Percentiles rank a stretch among this genome's conserved stretches.
Conservation (phyloP, 2,113 vertebrate species). For the Garra rufa region DNA sequence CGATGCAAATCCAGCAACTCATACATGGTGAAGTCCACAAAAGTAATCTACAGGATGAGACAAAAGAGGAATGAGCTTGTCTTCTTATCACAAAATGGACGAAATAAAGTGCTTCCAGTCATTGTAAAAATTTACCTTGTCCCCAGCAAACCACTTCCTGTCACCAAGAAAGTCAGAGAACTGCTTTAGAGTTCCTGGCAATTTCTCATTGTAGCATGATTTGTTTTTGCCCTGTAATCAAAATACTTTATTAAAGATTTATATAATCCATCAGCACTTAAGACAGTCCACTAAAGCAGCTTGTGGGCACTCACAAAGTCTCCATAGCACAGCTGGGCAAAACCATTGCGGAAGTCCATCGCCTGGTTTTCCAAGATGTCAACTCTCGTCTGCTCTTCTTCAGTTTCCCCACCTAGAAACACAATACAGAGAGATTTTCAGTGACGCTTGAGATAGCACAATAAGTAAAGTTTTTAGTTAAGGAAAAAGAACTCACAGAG, state of each 20-base stretch:
- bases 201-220: conserved; percentile 73
- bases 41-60: conserved; percentile 81
- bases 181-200: conserved; percentile 78
- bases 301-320: conserved; percentile 79
- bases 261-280: conserved; percentile 47
- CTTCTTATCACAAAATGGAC: background rate
- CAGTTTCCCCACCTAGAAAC: conserved; percentile 81
- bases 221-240: conserved; percentile 79
- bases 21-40: conserved; percentile 90
- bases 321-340: conserved; percentile 81
- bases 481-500: conserved; percentile 78
- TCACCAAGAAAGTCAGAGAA: conserved; percentile 86
- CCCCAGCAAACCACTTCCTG: conserved; percentile 86
- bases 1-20: conserved; percentile 89
- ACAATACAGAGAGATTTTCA: conserved; percentile 15
- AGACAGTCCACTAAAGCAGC: background rate
- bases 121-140: conserved; percentile 75
- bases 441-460: no score
- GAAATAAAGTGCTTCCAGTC: background rate
- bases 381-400: conserved; percentile 82
- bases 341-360: conserved; percentile 87
- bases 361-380: conserved; percentile 89
- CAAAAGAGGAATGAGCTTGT: background rate
- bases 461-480: background rate
- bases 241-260: no score